Evolutionary conservation across 2,113 vertebrate species (phyloP).

Genomic region (Leucosticte australis): DNA sequence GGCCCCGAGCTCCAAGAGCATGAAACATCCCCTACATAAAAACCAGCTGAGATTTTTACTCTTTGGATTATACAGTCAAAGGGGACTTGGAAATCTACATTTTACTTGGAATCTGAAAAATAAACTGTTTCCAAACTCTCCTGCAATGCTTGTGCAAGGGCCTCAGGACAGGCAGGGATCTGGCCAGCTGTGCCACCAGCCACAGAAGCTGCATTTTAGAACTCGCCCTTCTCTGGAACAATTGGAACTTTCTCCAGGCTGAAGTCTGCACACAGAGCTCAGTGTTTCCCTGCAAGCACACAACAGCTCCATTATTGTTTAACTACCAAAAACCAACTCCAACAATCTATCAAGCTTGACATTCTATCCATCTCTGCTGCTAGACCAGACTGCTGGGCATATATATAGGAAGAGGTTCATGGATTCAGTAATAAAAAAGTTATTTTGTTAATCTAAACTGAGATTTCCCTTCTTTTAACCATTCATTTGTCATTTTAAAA

Average conservation of each 20-base stretch:
- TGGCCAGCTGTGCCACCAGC: slow-evolving; percentile 56
- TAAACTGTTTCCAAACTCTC: slow-evolving; percentile 65
- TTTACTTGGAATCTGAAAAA: slow-evolving; percentile 43
- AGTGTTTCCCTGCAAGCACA: slow-evolving; percentile 59
- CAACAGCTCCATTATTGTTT: slow-evolving; percentile 70
- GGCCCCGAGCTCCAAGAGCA: not conserved
- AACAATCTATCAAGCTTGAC: slow-evolving; percentile 60
- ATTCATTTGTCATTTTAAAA: not conserved
- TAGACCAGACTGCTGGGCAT: not conserved
- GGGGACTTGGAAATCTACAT: not conserved
- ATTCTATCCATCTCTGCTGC: slow-evolving; percentile 34
- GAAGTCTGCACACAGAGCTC: slow-evolving; percentile 61
- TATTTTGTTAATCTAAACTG: slow-evolving; percentile 6
- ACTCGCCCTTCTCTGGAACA: slow-evolving; percentile 32
- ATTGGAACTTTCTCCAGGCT: slow-evolving; percentile 59
- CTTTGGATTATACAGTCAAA: not conserved
- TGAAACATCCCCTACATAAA: not conserved
- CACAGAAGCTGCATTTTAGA: slow-evolving; percentile 60
- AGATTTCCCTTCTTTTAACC: not conserved
- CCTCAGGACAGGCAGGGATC: not conserved
- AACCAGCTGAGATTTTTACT: not conserved
- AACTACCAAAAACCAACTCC: slow-evolving; percentile 64
- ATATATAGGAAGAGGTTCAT: not conserved
- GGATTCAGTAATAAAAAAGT: not conserved
- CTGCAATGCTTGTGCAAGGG: slow-evolving; percentile 40